Evolutionary conservation across 35 echinoderm and acorn worm species (phyloP).

Genomic region (Chiridota heheva): DNA sequence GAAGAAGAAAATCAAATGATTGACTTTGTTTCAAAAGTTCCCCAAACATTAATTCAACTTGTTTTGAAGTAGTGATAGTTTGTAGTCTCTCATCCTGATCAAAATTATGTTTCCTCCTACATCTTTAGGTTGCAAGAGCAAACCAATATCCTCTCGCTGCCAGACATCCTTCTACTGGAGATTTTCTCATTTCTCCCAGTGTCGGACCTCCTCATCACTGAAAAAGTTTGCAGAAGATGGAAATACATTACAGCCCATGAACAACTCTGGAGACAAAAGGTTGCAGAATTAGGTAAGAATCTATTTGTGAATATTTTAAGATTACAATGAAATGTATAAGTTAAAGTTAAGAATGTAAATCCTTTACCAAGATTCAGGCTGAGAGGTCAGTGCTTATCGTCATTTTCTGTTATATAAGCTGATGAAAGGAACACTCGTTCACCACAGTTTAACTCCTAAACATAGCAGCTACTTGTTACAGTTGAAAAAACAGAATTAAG

Average conservation of each 20-base stretch:
- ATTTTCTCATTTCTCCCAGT: constrained; percentile 78
- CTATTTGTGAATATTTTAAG: not conserved
- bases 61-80: no score
- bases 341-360: not conserved
- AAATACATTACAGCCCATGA: constrained; percentile 86
- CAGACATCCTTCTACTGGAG: constrained; percentile 74
- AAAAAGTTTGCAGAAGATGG: constrained; percentile 86
- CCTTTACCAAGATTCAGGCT: not conserved
- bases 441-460: no score
- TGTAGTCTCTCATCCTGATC: no score
- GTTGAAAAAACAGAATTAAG: no score
- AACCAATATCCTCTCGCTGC: constrained; percentile 76
- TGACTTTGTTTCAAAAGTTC: no score
- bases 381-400: not conserved
- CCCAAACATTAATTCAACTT: no score
- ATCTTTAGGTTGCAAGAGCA: constrained; percentile 70
- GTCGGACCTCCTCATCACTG: constrained; percentile 56
- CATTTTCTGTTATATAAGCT: constrained; percentile 1
- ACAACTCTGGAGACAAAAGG: constrained; percentile 82
- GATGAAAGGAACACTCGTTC: no score
- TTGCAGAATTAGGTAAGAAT: constrained; percentile 70
- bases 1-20: no score
- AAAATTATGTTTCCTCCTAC: not conserved
- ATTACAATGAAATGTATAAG: not conserved
- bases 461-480: no score